phyloP scores from a whole-genome alignment of 2,113 vertebrate species.

The Microcebus griseorufus region DNA sequence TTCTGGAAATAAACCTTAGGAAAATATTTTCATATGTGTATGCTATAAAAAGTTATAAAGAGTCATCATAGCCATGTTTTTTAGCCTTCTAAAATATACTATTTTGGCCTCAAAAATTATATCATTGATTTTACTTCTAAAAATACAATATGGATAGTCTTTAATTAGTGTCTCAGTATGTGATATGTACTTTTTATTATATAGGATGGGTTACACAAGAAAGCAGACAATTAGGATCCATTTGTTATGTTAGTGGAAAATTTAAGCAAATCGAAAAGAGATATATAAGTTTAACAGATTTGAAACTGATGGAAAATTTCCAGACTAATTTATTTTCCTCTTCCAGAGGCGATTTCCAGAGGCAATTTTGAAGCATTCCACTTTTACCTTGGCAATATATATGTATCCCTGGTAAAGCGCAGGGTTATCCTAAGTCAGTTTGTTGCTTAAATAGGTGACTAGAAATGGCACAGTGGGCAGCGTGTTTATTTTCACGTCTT shows the following conservation, averaged over 20 bases:
- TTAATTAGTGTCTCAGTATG: background rate
- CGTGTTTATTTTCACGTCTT: constrained; percentile 55
- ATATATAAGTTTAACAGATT: background rate
- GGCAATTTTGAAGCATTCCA: background rate
- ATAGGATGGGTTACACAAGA: background rate
- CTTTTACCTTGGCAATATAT: background rate
- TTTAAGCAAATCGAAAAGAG: background rate
- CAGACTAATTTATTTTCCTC: background rate
- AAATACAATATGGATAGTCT: background rate
- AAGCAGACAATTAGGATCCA: background rate
- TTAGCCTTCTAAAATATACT: background rate
- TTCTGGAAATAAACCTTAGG: background rate
- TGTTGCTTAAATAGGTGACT: background rate
- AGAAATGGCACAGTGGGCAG: background rate
- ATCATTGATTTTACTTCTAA: background rate
- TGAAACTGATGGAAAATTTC: background rate
- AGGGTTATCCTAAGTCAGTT: background rate
- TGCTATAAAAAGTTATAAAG: background rate
- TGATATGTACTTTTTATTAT: background rate
- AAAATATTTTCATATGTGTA: background rate
- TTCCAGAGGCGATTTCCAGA: background rate
- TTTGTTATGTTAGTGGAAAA: background rate
- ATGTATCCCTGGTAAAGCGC: fast-evolving
- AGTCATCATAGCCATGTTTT: background rate
- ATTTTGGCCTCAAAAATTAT: background rate